Evolutionary conservation across 2,888 invertebrate species (phyloP).

Genomic region (Lucinisca nassula): DNA sequence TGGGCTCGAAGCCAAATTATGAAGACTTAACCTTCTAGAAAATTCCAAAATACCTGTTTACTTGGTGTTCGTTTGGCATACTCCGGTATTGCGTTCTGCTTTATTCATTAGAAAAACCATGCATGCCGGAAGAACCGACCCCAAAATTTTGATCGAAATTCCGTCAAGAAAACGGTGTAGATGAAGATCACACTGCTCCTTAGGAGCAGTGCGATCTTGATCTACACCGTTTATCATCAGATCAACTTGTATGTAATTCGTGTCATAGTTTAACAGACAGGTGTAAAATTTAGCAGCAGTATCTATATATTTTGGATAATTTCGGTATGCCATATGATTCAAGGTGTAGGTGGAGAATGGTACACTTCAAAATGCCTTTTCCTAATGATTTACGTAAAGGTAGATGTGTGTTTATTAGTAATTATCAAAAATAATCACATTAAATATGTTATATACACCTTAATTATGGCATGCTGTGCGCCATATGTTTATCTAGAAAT

Average conservation of each 20-base stretch:
- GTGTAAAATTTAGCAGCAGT: no score
- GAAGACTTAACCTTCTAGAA: constrained; percentile 1
- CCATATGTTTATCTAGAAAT: not conserved
- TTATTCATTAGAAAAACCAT: constrained; percentile 3
- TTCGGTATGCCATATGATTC: not conserved
- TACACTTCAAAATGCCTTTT: not conserved
- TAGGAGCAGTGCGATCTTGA: not conserved
- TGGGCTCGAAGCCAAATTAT: not conserved
- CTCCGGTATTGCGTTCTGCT: not conserved
- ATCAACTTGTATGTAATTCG: not conserved
- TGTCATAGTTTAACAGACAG: no score
- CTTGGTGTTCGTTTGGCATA: not conserved
- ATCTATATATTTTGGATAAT: not conserved
- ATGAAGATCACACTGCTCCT: not conserved
- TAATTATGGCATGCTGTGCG: not conserved
- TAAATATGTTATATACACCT: not conserved
- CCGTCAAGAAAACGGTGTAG: not conserved
- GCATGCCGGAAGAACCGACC: not conserved
- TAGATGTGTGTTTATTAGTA: not conserved
- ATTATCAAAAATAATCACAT: not conserved
- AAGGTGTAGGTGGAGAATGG: not conserved
- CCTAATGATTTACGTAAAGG: not conserved
- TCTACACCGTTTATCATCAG: not conserved
- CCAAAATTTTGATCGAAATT: no score
- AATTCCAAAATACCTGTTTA: not conserved